These are phyloP conservation scores for Clepsis dumicolana DNA, from an alignment of 2,888 invertebrate genomes.

Conservation along the genomic window DNA sequence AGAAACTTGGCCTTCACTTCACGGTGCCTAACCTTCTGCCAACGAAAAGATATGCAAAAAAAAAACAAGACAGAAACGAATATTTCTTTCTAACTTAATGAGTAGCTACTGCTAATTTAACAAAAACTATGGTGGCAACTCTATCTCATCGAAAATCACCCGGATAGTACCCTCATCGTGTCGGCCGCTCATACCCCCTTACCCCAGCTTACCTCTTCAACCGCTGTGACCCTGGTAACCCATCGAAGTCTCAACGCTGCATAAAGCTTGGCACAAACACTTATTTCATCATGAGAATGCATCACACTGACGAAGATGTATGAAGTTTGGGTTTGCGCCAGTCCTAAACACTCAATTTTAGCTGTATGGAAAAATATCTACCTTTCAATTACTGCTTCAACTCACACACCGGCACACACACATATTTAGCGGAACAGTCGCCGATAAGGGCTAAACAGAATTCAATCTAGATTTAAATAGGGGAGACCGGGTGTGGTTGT, in stretches of 20 bases:
- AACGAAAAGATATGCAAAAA: no score
- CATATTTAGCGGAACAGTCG: neutral
- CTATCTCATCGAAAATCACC: slow-evolving; percentile 25
- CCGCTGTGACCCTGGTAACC: slow-evolving; percentile 37
- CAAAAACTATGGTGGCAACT: slow-evolving; percentile 27
- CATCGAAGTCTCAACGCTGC: neutral
- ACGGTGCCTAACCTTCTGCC: neutral
- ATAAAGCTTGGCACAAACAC: slow-evolving; percentile 10
- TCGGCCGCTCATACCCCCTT: slow-evolving; percentile 30
- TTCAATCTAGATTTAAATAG: no score
- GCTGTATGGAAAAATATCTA: neutral
- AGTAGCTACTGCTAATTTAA: neutral
- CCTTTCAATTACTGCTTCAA: neutral
- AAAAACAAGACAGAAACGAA: no score
- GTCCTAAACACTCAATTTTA: slow-evolving; percentile 2
- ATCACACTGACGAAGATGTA: neutral
- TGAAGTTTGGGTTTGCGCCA: neutral
- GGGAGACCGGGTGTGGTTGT: no score
- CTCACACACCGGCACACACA: neutral
- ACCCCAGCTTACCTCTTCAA: slow-evolving; percentile 41
- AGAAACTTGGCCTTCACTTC: slow-evolving; percentile 2
- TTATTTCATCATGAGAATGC: neutral
- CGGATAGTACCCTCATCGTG: slow-evolving; percentile 38
- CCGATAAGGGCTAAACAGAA: neutral
- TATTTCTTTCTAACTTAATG: no score